Evolutionary conservation across 2,113 vertebrate genomes (phyloP).

Genomic region (Todiramphus saurophagus): DNA sequence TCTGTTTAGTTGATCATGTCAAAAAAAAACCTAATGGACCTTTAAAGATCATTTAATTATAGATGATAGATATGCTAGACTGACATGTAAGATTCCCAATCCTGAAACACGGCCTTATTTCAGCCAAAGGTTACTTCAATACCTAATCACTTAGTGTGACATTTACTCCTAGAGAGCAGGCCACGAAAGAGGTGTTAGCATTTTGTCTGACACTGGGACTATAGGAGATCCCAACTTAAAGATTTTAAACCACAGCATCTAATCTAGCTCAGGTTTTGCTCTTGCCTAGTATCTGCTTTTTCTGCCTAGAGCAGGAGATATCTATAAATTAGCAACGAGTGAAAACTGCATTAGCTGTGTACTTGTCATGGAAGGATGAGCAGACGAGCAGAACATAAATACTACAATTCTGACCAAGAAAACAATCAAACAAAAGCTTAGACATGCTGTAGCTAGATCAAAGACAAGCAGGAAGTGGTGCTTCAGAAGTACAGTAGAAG

Average conservation of each 20-base stretch:
- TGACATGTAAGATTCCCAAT: not conserved
- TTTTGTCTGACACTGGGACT: not conserved
- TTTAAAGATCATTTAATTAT: not conserved
- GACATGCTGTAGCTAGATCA: not conserved
- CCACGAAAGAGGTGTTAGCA: not conserved
- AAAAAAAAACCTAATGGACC: not conserved
- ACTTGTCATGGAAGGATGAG: not conserved
- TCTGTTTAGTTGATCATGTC: not conserved
- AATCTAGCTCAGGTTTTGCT: not conserved
- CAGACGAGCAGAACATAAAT: not conserved
- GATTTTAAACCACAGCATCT: not conserved
- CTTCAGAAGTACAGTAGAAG: not conserved
- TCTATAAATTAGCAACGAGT: not conserved
- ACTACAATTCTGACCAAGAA: not conserved
- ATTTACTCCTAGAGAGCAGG: not conserved
- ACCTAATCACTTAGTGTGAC: not conserved
- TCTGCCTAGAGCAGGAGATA: not conserved
- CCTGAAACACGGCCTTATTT: not conserved
- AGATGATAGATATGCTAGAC: not conserved
- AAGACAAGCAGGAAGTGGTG: not conserved
- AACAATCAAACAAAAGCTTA: not conserved
- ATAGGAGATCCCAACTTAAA: not conserved
- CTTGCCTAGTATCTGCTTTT: not conserved
- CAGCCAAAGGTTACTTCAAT: not conserved
- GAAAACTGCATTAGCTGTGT: not conserved